Evolutionary conservation across 2,113 vertebrate species (phyloP).

Genomic region (Odocoileus virginianus): DNA sequence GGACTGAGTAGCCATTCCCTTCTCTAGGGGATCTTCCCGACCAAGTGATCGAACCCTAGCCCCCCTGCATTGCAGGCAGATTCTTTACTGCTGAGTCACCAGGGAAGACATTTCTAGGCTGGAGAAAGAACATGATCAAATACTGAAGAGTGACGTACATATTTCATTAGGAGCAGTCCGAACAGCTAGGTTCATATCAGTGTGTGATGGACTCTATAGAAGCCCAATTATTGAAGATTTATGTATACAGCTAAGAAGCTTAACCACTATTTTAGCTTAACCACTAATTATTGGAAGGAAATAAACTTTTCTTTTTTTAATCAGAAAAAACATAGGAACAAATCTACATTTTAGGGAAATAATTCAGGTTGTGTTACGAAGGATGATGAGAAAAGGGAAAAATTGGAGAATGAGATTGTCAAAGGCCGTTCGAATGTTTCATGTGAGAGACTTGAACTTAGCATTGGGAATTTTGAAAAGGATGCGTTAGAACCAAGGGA

Average conservation of each 20-base stretch:
- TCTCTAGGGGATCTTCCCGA: not conserved
- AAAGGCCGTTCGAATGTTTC: not conserved
- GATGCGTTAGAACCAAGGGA: not conserved
- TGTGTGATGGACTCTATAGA: rapidly evolving
- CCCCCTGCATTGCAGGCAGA: not conserved
- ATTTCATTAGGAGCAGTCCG: not conserved
- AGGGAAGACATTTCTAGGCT: not conserved
- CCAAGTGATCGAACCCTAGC: not conserved
- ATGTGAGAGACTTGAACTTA: not conserved
- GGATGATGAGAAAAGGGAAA: not conserved
- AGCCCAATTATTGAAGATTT: not conserved
- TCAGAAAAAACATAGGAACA: not conserved
- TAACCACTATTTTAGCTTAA: not conserved
- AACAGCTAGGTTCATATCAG: rapidly evolving
- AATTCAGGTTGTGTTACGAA: not conserved
- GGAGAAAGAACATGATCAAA: not conserved
- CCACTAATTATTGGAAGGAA: not conserved
- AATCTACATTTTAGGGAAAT: not conserved
- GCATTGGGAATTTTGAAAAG: not conserved
- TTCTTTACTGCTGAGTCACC: not conserved
- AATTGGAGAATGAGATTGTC: not conserved
- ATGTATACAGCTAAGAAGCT: not conserved
- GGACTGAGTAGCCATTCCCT: not conserved
- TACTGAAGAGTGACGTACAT: rapidly evolving
- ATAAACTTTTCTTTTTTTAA: not conserved